Conservation (phyloP, 2,797 vertebrate species). For the Enoplosus armatus region DNA sequence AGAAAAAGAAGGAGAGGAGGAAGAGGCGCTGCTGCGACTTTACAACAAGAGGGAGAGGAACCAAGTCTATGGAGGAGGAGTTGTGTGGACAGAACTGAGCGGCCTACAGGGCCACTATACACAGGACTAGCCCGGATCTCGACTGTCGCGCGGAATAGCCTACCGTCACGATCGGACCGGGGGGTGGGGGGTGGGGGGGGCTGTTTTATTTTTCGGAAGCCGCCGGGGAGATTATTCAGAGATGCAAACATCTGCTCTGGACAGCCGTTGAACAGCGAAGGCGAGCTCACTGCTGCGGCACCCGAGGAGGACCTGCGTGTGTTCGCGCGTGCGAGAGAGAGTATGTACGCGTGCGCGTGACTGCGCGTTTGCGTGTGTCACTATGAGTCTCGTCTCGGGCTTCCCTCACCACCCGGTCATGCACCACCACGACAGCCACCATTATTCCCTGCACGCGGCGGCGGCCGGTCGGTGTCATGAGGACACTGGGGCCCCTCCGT, state of each 20-base stretch:
- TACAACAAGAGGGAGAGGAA: background rate
- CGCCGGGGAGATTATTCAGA: background rate
- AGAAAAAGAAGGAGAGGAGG: background rate
- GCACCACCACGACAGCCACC: constrained; percentile 92
- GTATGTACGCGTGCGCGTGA: background rate
- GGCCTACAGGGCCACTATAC: constrained; percentile 28
- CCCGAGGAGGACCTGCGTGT: constrained; percentile 11
- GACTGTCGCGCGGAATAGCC: background rate
- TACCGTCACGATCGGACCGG: background rate
- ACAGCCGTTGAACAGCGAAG: constrained; percentile 22
- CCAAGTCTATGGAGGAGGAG: constrained; percentile 47
- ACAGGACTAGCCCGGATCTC: background rate
- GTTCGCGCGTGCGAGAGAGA: background rate
- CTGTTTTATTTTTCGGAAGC: background rate
- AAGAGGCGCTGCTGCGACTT: background rate
- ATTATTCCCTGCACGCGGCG: constrained; percentile 91
- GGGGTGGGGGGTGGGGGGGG: too few relatives aligned
- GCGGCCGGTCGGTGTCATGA: constrained; percentile 94
- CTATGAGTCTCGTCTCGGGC: constrained; percentile 96
- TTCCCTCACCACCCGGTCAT: constrained; percentile 97
- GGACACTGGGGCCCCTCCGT: constrained; percentile 88
- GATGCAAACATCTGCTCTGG: constrained; percentile 41
- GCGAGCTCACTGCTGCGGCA: constrained; percentile 23
- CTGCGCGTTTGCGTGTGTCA: constrained; percentile 57
- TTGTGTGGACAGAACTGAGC: constrained; percentile 26